phyloP scores from a whole-genome alignment of 2,113 vertebrate genomes.

The Salvator merianae region DNA sequence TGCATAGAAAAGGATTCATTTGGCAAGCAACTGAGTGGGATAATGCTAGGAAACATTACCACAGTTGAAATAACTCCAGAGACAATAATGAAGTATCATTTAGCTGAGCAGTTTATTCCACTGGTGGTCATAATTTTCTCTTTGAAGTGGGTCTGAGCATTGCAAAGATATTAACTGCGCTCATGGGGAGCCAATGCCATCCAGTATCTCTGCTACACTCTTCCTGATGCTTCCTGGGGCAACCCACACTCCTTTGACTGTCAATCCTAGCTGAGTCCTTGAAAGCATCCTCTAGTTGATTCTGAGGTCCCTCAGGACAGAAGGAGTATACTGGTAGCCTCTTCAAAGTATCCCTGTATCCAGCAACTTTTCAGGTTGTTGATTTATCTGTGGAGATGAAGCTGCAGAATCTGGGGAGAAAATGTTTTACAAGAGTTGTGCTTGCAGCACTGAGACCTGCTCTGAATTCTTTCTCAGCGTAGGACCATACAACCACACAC shows the following conservation, averaged over 20 bases:
- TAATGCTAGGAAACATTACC: conserved; percentile 2
- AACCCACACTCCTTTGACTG: neutral
- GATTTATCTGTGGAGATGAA: neutral
- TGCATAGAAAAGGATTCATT: neutral
- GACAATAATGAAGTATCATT: neutral
- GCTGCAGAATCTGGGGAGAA: neutral
- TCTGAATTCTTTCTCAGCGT: neutral
- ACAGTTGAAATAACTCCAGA: neutral
- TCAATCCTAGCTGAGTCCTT: neutral
- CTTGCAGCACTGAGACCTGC: neutral
- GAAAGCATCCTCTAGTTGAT: neutral
- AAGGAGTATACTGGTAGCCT: neutral
- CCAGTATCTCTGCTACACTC: neutral
- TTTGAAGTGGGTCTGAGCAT: neutral
- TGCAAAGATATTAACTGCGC: neutral
- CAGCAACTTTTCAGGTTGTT: too few species aligned
- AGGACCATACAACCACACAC: neutral
- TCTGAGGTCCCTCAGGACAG: neutral
- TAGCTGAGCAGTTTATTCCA: neutral
- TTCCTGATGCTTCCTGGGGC: neutral
- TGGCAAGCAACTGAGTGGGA: conserved; percentile 17
- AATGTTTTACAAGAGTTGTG: neutral
- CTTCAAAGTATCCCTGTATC: neutral
- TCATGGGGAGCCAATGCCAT: neutral
- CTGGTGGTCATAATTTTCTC: neutral